Conservation (phyloP, 2,888 invertebrate genomes). For the Ophonus ardosiacus region DNA sequence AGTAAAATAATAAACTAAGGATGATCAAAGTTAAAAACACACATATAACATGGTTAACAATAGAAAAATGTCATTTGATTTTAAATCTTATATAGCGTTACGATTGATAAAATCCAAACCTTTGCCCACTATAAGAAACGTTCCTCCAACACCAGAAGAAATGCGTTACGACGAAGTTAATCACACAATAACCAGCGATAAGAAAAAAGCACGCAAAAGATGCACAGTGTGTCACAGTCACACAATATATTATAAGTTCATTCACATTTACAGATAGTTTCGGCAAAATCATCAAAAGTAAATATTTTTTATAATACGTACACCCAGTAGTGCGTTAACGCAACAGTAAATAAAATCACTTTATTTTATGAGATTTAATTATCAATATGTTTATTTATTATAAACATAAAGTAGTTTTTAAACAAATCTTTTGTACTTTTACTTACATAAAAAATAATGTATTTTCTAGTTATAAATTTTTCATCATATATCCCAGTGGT, state of each 20-base stretch:
- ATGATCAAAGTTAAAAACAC: too few species aligned
- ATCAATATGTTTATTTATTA: neutral
- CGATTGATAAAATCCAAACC: neutral
- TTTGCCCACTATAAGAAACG: neutral
- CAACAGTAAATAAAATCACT: neutral
- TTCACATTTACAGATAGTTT: neutral
- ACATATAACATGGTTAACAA: conserved; percentile 4
- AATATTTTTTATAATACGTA: neutral
- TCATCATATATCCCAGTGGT: neutral
- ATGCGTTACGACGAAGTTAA: neutral
- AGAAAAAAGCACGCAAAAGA: neutral
- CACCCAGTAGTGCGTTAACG: neutral
- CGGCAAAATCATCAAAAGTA: neutral
- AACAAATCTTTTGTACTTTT: neutral
- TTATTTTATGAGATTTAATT: neutral
- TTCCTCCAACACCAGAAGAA: neutral
- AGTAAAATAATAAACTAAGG: too few species aligned
- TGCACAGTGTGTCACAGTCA: neutral
- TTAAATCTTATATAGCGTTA: conserved; percentile 1
- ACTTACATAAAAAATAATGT: too few species aligned
- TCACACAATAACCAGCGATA: neutral
- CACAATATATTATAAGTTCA: neutral
- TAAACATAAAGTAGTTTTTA: neutral
- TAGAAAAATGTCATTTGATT: conserved; percentile 19
- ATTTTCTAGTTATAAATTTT: neutral